A percentile compares a stretch with the other conserved stretches of the same genome.
phyloP scores from a whole-genome alignment of 1,140 invertebrate genomes.

The Drosophila mauritiana region DNA sequence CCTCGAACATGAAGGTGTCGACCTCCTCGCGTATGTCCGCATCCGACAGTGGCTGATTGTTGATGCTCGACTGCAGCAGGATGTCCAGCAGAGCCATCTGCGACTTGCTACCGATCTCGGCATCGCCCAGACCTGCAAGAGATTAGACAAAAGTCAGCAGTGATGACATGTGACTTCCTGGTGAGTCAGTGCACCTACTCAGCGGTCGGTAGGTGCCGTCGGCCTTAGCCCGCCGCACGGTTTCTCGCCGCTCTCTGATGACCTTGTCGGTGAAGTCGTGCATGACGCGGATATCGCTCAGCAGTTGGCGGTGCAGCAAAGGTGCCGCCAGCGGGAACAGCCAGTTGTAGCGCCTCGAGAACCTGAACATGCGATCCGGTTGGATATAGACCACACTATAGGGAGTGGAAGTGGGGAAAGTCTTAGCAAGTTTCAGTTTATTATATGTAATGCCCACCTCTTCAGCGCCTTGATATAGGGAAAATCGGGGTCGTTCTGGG shows the following conservation, averaged over 20 bases:
- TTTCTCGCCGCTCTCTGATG: conserved; percentile 59
- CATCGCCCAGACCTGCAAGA: conserved; percentile 56
- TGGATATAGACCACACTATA: conserved; percentile 63
- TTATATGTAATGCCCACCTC: conserved; percentile 59
- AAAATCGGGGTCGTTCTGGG: conserved; percentile 86
- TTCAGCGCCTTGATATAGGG: conserved; percentile 87
- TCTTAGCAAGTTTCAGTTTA: background rate
- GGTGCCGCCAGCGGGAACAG: conserved; percentile 55
- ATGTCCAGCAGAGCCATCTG: conserved; percentile 91
- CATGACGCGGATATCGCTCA: conserved; percentile 68
- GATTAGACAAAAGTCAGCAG: background rate
- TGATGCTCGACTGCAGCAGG: conserved; percentile 87
- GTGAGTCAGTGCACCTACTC: conserved; percentile 42
- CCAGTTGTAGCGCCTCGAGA: conserved; percentile 68
- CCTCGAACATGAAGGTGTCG: conserved; percentile 92
- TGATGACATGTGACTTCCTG: background rate
- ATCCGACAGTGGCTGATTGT: conserved; percentile 87
- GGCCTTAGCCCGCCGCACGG: conserved; percentile 52
- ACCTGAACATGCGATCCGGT: conserved; percentile 63
- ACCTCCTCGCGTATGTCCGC: conserved; percentile 90
- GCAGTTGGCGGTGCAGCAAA: conserved; percentile 36
- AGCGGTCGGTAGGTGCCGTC: conserved; percentile 65
- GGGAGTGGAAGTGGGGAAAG: background rate
- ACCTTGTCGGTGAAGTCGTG: conserved; percentile 77
- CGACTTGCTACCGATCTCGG: conserved; percentile 85